A percentile compares a stretch with the other conserved stretches of the same genome.
Evolutionary conservation across 2,797 vertebrate species (phyloP).

Genomic region (Parauchenoglanis ngamensis): DNA sequence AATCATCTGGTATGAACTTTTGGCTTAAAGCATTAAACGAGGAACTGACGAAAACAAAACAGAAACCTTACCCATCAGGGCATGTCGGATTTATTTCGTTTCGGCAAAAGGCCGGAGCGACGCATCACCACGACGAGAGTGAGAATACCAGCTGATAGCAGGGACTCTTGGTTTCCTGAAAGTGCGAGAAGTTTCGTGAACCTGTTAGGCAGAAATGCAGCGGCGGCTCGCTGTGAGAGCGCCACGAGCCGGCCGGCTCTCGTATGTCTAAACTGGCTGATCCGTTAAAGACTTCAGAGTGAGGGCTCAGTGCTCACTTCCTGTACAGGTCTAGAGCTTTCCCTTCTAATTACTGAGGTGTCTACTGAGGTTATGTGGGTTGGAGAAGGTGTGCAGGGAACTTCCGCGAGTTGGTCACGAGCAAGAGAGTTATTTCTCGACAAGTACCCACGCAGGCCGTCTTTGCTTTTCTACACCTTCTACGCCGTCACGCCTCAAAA

Average conservation of each 20-base stretch:
- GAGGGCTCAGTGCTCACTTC: background rate
- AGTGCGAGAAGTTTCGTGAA: background rate
- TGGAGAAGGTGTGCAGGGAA: background rate
- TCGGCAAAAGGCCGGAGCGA: background rate
- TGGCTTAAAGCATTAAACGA: background rate
- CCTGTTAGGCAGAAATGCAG: background rate
- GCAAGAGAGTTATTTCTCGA: background rate
- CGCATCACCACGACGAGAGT: background rate
- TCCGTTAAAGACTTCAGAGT: background rate
- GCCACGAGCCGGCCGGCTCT: background rate
- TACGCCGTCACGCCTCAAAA: background rate
- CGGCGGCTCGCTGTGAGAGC: background rate
- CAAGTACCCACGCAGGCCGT: background rate
- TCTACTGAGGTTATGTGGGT: constrained; percentile 1
- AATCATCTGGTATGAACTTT: too few relatives aligned
- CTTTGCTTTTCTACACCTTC: background rate
- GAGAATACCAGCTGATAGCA: constrained; percentile 13
- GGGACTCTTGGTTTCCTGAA: constrained; percentile 7
- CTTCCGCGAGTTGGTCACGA: background rate
- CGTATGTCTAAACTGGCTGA: background rate
- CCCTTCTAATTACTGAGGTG: background rate
- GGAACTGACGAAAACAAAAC: background rate
- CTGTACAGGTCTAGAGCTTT: background rate
- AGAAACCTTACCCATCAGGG: background rate
- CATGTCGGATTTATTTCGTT: background rate